Evolutionary conservation across 2,888 invertebrate genomes (phyloP).

Genomic region (Morinoia aosen): DNA sequence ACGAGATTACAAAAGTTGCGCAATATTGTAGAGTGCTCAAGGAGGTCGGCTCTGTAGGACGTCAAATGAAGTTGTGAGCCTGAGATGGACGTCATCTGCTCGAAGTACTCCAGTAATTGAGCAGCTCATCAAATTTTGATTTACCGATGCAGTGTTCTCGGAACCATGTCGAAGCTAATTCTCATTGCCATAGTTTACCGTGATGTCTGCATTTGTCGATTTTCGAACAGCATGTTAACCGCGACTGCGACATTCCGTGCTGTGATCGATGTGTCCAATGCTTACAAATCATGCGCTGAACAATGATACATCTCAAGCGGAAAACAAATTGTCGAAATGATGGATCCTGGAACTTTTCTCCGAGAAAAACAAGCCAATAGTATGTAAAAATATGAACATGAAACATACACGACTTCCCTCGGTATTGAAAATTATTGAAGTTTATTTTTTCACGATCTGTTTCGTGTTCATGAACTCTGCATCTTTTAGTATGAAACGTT

Average conservation of each 20-base stretch:
- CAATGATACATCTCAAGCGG: too few relatives aligned
- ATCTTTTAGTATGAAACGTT: too few relatives aligned
- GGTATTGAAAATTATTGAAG: too few relatives aligned
- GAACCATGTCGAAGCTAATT: neutral
- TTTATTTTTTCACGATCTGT: too few relatives aligned
- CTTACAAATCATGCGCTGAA: too few relatives aligned
- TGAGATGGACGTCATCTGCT: neutral
- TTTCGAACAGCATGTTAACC: too few relatives aligned
- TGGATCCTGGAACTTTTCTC: neutral
- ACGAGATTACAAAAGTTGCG: neutral
- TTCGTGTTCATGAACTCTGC: too few relatives aligned
- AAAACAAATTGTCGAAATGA: too few relatives aligned
- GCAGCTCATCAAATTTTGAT: neutral
- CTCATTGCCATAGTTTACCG: neutral
- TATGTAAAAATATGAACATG: neutral
- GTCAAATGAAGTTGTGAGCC: neutral
- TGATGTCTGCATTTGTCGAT: too few relatives aligned
- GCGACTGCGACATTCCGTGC: too few relatives aligned
- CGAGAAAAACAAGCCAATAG: neutral
- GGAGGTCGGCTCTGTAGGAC: neutral
- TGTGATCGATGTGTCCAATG: too few relatives aligned
- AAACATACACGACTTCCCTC: neutral
- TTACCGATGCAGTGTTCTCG: neutral
- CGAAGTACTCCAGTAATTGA: neutral
- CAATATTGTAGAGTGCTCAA: neutral